phyloP scores from a whole-genome alignment of 2,888 invertebrate species.

The Eupithecia insigniata region DNA sequence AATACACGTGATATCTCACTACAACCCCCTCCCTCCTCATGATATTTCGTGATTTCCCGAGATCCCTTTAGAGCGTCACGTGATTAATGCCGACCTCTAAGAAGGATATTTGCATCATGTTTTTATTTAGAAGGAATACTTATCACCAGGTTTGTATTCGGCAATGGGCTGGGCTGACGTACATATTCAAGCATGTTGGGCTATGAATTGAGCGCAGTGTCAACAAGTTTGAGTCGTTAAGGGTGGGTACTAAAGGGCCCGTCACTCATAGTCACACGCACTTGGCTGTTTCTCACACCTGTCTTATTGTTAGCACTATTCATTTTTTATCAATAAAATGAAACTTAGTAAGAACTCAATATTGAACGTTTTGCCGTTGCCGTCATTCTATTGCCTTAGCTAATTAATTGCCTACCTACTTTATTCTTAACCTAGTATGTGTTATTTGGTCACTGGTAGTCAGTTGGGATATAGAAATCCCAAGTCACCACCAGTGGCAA shows the following conservation, averaged over 20 bases:
- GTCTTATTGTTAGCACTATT: conserved; percentile 42
- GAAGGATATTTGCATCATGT: background rate
- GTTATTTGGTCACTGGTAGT: no score
- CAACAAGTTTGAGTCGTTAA: conserved; percentile 53
- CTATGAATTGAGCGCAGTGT: conserved; percentile 35
- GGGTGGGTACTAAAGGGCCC: conserved; percentile 46
- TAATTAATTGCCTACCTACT: no score
- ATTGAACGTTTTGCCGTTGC: background rate
- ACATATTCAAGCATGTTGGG: background rate
- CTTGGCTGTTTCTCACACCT: conserved; percentile 66
- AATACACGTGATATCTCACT: no score
- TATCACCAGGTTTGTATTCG: background rate
- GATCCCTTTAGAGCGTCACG: no score
- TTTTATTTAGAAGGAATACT: background rate
- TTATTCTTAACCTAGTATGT: no score
- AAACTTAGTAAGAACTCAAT: background rate
- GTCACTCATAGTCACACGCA: conserved; percentile 63
- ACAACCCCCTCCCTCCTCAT: no score
- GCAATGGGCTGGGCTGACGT: no score
- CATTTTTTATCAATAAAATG: background rate
- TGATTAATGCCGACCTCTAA: no score
- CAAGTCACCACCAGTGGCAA: no score
- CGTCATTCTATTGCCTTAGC: background rate
- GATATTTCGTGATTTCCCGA: no score
- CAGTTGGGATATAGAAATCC: no score